phyloP scores from a whole-genome alignment of 2,888 invertebrate species.

The Ryuthela nishihirai region DNA sequence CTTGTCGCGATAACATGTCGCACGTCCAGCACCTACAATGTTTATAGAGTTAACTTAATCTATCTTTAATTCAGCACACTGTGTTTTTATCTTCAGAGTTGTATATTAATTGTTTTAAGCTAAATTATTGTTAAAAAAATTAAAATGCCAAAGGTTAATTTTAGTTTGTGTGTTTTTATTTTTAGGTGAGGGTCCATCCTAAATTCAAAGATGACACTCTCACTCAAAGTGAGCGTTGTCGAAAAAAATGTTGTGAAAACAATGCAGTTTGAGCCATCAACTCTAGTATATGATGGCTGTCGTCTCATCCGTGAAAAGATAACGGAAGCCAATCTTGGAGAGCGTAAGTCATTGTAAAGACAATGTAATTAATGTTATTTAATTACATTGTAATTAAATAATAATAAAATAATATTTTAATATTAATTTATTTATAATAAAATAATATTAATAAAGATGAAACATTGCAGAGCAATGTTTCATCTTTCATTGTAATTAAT shows the following conservation, averaged over 20 bases:
- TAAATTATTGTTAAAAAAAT: no score
- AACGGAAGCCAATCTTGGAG: slow-evolving; percentile 79
- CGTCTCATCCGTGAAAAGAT: slow-evolving; percentile 92
- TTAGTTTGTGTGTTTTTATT: neutral
- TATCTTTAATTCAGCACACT: no score
- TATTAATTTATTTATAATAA: neutral
- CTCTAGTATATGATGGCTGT: slow-evolving; percentile 93
- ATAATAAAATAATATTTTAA: no score
- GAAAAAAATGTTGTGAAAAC: slow-evolving; percentile 75
- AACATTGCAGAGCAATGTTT: neutral
- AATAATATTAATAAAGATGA: neutral
- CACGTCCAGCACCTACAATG: no score
- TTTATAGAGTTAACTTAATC: no score
- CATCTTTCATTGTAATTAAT: neutral
- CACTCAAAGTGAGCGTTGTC: slow-evolving; percentile 55
- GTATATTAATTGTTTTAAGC: no score
- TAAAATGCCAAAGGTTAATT: neutral
- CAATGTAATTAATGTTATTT: neutral
- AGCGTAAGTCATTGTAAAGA: slow-evolving; percentile 60
- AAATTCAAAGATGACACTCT: slow-evolving; percentile 52
- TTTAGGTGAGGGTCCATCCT: slow-evolving; percentile 6
- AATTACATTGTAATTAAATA: neutral
- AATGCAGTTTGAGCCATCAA: slow-evolving; percentile 95
- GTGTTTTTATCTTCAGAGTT: no score
- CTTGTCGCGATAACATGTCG: no score